phyloP scores from a whole-genome alignment of 2,113 vertebrate species.

The Ailurus styani region DNA sequence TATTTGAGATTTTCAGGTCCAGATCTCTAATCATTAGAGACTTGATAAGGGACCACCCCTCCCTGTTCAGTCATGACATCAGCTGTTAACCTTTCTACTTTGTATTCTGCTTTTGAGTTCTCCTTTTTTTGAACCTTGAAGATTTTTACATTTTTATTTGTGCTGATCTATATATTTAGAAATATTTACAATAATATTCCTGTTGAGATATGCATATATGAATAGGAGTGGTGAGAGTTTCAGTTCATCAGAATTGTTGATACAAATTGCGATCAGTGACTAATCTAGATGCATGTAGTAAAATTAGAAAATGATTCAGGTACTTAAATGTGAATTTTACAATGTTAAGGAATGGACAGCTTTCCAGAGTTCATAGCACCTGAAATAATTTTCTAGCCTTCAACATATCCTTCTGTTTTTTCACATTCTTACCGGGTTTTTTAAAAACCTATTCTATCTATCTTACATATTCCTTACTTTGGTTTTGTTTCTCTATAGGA shows the following conservation, averaged over 20 bases:
- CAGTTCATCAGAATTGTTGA: background rate
- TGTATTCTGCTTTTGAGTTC: background rate
- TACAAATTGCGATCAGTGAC: background rate
- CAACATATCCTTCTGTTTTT: background rate
- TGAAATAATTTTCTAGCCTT: background rate
- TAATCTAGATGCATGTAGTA: background rate
- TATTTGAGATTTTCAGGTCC: background rate
- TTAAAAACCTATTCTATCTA: background rate
- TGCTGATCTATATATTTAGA: background rate
- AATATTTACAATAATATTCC: background rate
- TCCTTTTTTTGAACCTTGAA: background rate
- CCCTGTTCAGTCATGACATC: background rate
- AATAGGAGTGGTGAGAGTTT: background rate
- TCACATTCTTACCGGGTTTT: background rate
- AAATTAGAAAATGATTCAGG: background rate
- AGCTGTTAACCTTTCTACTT: background rate
- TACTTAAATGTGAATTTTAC: background rate
- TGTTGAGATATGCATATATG: background rate
- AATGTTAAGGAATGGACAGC: background rate
- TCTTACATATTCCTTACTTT: conserved; percentile 30
- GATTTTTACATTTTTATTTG: background rate
- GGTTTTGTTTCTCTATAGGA: conserved; percentile 26
- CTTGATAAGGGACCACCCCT: background rate
- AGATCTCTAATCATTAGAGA: background rate
- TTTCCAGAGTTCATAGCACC: background rate